Conservation (phyloP, 2,113 vertebrate genomes). For the Neolamprologus toae region DNA sequence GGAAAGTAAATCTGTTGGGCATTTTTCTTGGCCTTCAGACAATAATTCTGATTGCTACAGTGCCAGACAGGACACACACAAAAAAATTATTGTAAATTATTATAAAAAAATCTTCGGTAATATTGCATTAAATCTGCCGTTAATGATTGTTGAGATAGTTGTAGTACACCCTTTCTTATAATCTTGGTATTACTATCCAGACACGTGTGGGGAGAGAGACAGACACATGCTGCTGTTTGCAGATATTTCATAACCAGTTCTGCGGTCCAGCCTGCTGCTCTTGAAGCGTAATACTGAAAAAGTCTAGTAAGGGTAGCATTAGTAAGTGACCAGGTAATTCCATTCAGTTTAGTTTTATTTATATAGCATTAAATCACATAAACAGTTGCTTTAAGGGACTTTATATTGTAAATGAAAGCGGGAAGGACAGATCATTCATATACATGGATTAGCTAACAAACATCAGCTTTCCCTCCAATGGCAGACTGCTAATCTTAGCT, state of each 20-base stretch:
- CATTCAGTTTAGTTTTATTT: neutral
- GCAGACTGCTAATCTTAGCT: neutral
- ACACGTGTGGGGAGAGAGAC: neutral
- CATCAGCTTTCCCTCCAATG: neutral
- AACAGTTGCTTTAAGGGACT: neutral
- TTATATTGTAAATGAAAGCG: neutral
- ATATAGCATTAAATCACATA: neutral
- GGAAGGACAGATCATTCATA: neutral
- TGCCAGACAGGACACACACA: neutral
- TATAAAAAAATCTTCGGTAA: neutral
- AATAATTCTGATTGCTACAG: neutral
- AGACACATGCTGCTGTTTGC: neutral
- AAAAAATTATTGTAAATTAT: neutral
- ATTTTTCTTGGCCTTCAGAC: neutral
- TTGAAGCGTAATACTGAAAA: neutral
- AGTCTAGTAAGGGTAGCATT: neutral
- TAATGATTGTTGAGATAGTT: neutral
- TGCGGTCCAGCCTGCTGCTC: neutral
- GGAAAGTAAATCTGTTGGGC: neutral
- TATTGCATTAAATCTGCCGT: neutral
- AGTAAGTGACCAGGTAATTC: neutral
- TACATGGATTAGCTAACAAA: neutral
- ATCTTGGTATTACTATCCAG: neutral
- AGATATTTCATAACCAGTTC: neutral
- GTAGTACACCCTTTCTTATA: neutral